A percentile compares a stretch with the other conserved stretches of the same genome.
Conservation (phyloP, 2,113 vertebrate genomes). For the Toxotes jaculatrix region DNA sequence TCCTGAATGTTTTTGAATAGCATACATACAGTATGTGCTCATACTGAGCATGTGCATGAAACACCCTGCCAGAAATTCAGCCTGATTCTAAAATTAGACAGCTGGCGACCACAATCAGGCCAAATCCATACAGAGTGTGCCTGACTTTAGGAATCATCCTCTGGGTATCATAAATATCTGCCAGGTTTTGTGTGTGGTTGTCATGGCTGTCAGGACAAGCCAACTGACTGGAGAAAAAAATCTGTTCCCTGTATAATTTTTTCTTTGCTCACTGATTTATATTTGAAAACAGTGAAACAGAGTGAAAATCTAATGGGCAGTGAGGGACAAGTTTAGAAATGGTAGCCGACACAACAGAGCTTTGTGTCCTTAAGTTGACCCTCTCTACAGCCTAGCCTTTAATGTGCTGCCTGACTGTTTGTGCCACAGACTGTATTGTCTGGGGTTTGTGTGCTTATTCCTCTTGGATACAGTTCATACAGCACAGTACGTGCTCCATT, state of each 20-base stretch:
- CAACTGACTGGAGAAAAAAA: no score
- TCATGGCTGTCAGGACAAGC: no score
- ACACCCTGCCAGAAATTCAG: neutral
- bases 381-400: neutral
- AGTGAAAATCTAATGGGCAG: neutral
- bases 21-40: neutral
- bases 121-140: neutral
- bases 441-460: neutral
- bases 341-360: neutral
- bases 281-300: neutral
- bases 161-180: neutral
- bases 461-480: neutral
- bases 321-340: neutral
- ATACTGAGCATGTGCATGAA: neutral
- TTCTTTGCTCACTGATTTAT: neutral
- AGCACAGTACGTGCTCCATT: neutral
- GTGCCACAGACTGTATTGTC: neutral
- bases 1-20: neutral
- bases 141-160: neutral
- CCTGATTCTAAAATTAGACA: neutral
- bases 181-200: no score
- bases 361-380: conserved; percentile 29
- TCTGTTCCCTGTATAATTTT: neutral
- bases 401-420: neutral
- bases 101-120: neutral